Evolutionary conservation across 92 coral and sea anemone species (phyloP).

Genomic region (Palythoa heliodiscus): DNA sequence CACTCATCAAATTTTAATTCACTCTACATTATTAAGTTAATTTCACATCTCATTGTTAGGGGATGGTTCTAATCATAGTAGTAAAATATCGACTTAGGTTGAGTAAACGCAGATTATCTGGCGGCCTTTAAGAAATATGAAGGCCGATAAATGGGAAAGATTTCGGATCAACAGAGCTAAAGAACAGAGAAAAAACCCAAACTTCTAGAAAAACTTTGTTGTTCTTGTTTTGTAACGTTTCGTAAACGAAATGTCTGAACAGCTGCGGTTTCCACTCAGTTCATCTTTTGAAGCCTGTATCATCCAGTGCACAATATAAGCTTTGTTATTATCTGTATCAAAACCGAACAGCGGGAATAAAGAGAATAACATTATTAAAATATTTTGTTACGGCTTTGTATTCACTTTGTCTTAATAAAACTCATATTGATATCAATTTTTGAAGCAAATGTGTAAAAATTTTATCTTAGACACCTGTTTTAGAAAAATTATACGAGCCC

Average conservation of each 20-base stretch:
- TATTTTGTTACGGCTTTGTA: background rate
- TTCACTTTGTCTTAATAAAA: background rate
- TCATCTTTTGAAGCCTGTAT: background rate
- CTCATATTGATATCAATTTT: background rate
- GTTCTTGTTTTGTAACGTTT: slow-evolving; percentile 16
- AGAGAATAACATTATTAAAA: background rate
- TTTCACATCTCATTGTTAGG: slow-evolving; percentile 60
- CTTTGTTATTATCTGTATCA: background rate
- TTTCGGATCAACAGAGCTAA: background rate
- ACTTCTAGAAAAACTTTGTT: background rate
- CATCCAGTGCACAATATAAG: background rate
- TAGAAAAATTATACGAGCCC: slow-evolving; percentile 2
- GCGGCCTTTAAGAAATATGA: slow-evolving; percentile 11
- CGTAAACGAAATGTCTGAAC: background rate
- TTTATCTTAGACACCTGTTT: background rate
- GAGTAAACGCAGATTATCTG: slow-evolving; percentile 30
- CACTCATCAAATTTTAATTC: slow-evolving; percentile 72
- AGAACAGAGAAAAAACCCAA: background rate
- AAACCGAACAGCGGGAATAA: slow-evolving; percentile 2
- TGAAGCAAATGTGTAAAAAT: slow-evolving; percentile 24
- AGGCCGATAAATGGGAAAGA: slow-evolving; percentile 1
- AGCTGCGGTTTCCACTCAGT: slow-evolving; percentile 10
- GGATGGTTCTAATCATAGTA: slow-evolving; percentile 29
- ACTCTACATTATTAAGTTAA: slow-evolving; percentile 58
- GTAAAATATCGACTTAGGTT: slow-evolving; percentile 18